Evolutionary conservation across 1,140 invertebrate genomes (phyloP), one percentile per base, ranked within the genome.

Genomic region (Venustaconcha ellipsiformis): DNA sequence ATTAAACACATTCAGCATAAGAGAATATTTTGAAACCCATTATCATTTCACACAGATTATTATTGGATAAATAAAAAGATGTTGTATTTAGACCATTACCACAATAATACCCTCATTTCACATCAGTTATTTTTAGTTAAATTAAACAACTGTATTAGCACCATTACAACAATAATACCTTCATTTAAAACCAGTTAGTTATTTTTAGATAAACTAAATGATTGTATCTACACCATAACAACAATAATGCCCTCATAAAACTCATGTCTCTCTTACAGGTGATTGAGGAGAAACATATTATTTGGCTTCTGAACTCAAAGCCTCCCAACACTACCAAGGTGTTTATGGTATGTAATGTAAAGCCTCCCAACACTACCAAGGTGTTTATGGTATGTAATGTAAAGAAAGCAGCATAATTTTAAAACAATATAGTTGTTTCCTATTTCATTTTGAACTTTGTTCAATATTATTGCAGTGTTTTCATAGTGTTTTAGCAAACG

Each of bases 221-320:
- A 18, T 67, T 30, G 17, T 30, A 11, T 67, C 1, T 26, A 60
- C 4, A 18, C 20, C 59, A 18, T 67, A 18, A 23, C 18, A 62
- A 62, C 23, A 62, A n/a, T 8, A 23, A 62, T 62, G 0, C 23
- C 59, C 59, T 62, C 18, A 62, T 62, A 48, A 48, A 14, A 62
- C 23, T 23, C 30, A 57, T 65, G 37, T 67, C 70, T 74, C 58
- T 57, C 59, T 80, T 83, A 26, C 76, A 89, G 88, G 80, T 81
- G 67, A 84, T 88, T n/a, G 79, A 87, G 67, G 82, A 85, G 70
- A 76, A 79, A 60, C 81, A 87, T 67, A 37, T 89, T 11, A 30
- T 84, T 55, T 76, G 73, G 18, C 69, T 88, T n/a, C 75, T 89
- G 18, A 80, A 79, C 65, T 48, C 73, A 5, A 67, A 80, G 26